These are phyloP conservation scores for Genyomyrus donnyi DNA, from an alignment of 2,113 vertebrate species.

Conservation along the genomic window DNA sequence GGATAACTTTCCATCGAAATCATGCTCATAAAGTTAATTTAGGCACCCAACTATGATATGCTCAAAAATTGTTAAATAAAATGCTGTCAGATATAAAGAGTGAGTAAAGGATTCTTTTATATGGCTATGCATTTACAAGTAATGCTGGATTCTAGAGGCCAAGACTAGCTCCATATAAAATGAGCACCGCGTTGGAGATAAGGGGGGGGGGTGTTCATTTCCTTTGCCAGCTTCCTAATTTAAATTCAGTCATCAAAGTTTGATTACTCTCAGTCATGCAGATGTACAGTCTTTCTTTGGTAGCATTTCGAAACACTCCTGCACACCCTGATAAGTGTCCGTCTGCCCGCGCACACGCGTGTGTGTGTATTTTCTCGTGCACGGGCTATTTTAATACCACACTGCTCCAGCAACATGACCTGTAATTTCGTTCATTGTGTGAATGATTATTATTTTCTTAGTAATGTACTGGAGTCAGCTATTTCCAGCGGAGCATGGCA, in stretches of 20 bases:
- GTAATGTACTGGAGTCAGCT: conserved; percentile 3
- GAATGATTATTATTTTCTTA: conserved; percentile 13
- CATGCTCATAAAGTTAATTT: neutral
- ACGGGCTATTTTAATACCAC: neutral
- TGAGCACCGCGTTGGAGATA: neutral
- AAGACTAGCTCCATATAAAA: neutral
- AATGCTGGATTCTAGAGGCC: neutral
- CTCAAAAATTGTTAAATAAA: neutral
- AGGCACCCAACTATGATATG: neutral
- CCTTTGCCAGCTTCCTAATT: neutral
- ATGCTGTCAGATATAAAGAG: conserved; percentile 1
- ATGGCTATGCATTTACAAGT: neutral
- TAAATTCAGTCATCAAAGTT: neutral
- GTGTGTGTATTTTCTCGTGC: neutral
- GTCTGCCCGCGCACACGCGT: neutral
- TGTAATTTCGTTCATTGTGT: conserved; percentile 6
- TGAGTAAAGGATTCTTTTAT: neutral
- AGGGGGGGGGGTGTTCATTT: neutral
- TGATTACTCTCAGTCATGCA: neutral
- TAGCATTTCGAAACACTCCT: neutral
- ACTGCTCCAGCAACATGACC: neutral
- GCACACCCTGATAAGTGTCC: too few relatives aligned
- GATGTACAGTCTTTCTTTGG: neutral
- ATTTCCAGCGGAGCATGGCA: conserved; percentile 8
- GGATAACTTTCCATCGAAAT: neutral